A percentile compares a stretch with the other conserved stretches of the same genome.
phyloP scores from a whole-genome alignment of 2,797 vertebrate genomes.

The Lagocephalus sceleratus region DNA sequence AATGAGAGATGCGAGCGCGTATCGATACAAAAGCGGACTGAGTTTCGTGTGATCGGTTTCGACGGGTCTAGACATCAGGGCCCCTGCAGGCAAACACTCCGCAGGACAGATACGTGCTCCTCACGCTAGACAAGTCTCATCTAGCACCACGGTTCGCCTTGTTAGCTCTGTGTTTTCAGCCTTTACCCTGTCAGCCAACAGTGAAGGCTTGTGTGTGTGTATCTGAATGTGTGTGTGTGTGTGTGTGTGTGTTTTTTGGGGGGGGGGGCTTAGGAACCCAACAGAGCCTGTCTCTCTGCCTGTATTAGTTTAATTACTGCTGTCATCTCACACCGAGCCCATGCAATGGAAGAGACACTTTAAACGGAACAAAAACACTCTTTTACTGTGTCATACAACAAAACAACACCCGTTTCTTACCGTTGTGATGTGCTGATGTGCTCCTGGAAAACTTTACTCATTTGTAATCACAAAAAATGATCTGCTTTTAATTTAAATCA shows the following conservation, averaged over 20 bases:
- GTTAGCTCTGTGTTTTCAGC: slow-evolving; percentile 31
- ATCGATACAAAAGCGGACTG: too few relatives aligned
- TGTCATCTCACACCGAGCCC: slow-evolving; percentile 51
- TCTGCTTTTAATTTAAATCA: too few relatives aligned
- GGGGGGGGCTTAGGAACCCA: slow-evolving; percentile 27
- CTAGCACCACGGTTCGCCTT: slow-evolving; percentile 35
- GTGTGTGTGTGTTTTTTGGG: slow-evolving; percentile 3
- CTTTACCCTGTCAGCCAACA: slow-evolving; percentile 34
- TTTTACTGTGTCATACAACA: slow-evolving; percentile 38
- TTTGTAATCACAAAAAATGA: too few relatives aligned
- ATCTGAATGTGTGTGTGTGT: slow-evolving; percentile 15
- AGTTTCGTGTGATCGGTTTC: not conserved
- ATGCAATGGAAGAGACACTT: slow-evolving; percentile 39
- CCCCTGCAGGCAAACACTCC: slow-evolving; percentile 6
- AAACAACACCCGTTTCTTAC: too few relatives aligned
- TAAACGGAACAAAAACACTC: slow-evolving; percentile 36
- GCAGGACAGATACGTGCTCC: slow-evolving; percentile 4
- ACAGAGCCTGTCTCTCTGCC: slow-evolving; percentile 41
- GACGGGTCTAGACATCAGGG: slow-evolving; percentile 15
- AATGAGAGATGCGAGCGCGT: too few relatives aligned
- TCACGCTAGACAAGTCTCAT: slow-evolving; percentile 30
- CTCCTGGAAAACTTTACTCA: too few relatives aligned
- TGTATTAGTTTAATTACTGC: slow-evolving; percentile 68
- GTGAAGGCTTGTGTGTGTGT: slow-evolving; percentile 30
- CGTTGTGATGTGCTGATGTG: too few relatives aligned